Conservation (phyloP, 2,888 invertebrate genomes). For the Ophion costatus region DNA sequence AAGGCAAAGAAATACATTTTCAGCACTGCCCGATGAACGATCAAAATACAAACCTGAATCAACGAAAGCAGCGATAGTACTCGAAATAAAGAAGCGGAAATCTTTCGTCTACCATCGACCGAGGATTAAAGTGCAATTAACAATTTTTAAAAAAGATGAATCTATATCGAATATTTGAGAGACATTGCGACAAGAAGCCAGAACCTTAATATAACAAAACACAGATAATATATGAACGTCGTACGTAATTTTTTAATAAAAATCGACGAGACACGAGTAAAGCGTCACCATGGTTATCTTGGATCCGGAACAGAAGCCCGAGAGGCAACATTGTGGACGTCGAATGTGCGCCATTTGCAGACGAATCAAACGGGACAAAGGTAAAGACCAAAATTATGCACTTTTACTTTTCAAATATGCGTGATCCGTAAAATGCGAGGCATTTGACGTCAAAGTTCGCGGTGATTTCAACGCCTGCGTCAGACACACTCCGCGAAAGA, state of each 20-base stretch:
- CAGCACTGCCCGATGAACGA: slow-evolving; percentile 13
- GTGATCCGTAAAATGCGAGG: not conserved
- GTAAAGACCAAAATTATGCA: slow-evolving; percentile 73
- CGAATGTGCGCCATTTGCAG: slow-evolving; percentile 83
- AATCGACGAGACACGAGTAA: slow-evolving; percentile 20
- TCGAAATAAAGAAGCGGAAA: not conserved
- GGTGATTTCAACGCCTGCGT: slow-evolving; percentile 56
- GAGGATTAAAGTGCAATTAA: slow-evolving; percentile 61
- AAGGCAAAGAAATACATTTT: slow-evolving; percentile 30
- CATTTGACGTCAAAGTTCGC: slow-evolving; percentile 24
- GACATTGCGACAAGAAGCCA: slow-evolving; percentile 43
- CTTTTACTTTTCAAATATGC: slow-evolving; percentile 17
- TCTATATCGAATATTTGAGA: slow-evolving; percentile 44
- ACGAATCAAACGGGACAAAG: slow-evolving; percentile 82
- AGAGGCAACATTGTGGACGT: slow-evolving; percentile 82
- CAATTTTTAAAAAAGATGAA: slow-evolving; percentile 6
- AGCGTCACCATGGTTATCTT: slow-evolving; percentile 80
- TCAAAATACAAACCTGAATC: slow-evolving; percentile 7
- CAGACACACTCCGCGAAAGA: slow-evolving; percentile 60
- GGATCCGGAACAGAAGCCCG: slow-evolving; percentile 82
- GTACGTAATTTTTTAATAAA: slow-evolving; percentile 36
- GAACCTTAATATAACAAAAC: slow-evolving; percentile 54
- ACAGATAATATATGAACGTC: slow-evolving; percentile 62
- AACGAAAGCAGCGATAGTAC: slow-evolving; percentile 23
- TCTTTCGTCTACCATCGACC: slow-evolving; percentile 41